Conservation (phyloP, 2,797 vertebrate species). For the Melanotaenia pygmaea region DNA sequence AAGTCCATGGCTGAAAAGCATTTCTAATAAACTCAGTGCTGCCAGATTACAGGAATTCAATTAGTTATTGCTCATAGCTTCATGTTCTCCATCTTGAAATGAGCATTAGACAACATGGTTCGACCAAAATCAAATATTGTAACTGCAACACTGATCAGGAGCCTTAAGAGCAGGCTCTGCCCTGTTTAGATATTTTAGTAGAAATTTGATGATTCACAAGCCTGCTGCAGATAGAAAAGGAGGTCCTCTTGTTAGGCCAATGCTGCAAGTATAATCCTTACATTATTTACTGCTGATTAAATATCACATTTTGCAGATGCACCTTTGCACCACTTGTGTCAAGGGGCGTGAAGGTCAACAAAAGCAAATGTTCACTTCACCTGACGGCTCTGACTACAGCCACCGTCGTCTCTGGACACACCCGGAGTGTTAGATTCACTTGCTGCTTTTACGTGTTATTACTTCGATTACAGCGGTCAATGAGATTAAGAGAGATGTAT, state of each 20-base stretch:
- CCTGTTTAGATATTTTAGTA: neutral
- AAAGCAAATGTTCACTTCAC: constrained; percentile 9
- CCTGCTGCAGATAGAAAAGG: neutral
- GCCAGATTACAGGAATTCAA: neutral
- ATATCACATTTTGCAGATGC: constrained; percentile 10
- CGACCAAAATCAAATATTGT: neutral
- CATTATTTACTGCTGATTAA: constrained; percentile 19
- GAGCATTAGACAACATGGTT: neutral
- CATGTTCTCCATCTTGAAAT: neutral
- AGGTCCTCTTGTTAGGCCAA: neutral
- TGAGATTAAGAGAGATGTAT: constrained; percentile 81
- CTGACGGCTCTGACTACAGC: neutral
- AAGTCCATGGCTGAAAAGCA: neutral
- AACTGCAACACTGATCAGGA: neutral
- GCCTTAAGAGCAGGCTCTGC: too few relatives aligned
- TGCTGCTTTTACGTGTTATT: constrained; percentile 43
- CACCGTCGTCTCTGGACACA: constrained; percentile 6
- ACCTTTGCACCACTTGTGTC: neutral
- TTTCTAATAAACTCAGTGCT: constrained; percentile 13
- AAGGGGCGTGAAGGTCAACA: constrained; percentile 6
- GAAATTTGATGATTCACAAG: neutral
- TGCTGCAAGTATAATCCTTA: neutral
- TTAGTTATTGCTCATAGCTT: constrained; percentile 1
- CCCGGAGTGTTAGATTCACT: constrained; percentile 11
- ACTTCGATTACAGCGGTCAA: constrained; percentile 61